phyloP scores from a whole-genome alignment of 2,797 vertebrate species.

The Syndactyla subalaris region DNA sequence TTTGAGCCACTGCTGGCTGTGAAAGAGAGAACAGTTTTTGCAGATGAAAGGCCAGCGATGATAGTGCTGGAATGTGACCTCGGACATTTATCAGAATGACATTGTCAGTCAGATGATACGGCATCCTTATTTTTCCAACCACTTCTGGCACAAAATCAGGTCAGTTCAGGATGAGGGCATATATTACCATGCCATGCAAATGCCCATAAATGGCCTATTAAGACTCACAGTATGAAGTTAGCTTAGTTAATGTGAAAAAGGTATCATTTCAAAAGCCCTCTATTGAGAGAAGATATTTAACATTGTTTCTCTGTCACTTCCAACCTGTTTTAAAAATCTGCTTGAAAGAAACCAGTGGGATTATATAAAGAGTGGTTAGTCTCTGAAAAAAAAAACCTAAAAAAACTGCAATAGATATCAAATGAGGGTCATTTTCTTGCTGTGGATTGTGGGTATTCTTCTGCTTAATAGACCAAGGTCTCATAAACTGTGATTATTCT shows the following conservation, averaged over 20 bases:
- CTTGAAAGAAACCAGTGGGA: background rate
- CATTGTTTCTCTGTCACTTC: background rate
- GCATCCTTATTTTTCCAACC: background rate
- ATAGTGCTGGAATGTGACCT: conserved; percentile 43
- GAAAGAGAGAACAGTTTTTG: conserved; percentile 19
- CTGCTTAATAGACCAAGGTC: background rate
- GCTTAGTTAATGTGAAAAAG: background rate
- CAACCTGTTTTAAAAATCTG: background rate
- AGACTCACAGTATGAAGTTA: background rate
- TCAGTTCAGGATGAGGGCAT: background rate
- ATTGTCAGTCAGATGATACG: background rate
- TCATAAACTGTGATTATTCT: background rate
- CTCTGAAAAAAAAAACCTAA: background rate
- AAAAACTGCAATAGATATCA: background rate
- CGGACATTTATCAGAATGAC: background rate
- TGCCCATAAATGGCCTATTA: background rate
- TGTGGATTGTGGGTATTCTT: background rate
- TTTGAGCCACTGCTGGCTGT: background rate
- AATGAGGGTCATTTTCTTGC: background rate
- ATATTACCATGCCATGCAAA: background rate
- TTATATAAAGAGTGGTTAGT: background rate
- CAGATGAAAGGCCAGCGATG: conserved; percentile 1
- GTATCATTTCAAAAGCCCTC: background rate
- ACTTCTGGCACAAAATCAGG: background rate
- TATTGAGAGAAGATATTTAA: background rate